These are phyloP conservation scores for Neopelma chrysocephalum DNA, from an alignment of 2,797 vertebrate species.

Conservation along the genomic window DNA sequence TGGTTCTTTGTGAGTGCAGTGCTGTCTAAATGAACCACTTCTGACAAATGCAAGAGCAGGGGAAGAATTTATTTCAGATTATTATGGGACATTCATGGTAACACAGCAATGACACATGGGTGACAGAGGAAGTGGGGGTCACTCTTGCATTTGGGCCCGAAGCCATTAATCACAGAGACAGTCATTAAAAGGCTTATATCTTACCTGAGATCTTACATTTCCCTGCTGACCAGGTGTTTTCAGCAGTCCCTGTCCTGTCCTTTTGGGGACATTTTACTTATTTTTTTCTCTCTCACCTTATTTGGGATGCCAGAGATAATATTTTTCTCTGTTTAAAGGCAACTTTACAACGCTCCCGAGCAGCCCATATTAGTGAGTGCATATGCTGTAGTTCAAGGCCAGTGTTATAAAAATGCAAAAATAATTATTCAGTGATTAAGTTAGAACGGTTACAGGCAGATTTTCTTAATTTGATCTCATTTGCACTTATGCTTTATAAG, in stretches of 20 bases:
- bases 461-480: neutral
- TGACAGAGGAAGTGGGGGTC: neutral
- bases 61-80: neutral
- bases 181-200: accelerated
- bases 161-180: neutral
- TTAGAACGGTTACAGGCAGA: neutral
- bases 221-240: neutral
- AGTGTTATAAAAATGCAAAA: neutral
- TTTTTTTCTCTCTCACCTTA: neutral
- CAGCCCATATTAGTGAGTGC: neutral
- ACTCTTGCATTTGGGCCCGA: neutral
- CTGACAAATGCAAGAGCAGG: neutral
- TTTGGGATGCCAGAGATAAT: neutral
- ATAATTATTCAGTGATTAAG: neutral
- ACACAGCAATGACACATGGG: neutral
- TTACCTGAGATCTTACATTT: neutral
- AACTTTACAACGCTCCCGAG: no score
- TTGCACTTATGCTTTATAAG: neutral
- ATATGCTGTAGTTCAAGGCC: neutral
- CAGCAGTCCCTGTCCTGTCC: neutral
- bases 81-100: neutral
- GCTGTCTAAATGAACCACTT: neutral
- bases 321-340: neutral
- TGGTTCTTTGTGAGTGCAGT: no score
- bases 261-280: neutral